phyloP scores from a whole-genome alignment of 2,888 invertebrate species.

The Stenchaetothrips biformis region DNA sequence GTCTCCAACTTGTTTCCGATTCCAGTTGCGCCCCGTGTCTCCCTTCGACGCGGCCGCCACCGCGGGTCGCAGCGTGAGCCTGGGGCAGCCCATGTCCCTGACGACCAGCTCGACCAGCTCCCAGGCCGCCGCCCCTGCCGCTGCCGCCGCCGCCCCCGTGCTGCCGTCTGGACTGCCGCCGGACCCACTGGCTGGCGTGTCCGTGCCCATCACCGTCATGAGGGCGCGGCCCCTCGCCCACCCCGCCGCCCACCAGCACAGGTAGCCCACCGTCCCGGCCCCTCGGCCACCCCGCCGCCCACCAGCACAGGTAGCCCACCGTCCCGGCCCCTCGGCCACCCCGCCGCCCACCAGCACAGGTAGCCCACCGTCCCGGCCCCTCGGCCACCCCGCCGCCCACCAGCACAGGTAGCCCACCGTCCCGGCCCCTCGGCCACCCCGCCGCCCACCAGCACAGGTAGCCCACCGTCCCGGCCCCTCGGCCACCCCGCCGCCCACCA shows the following conservation, averaged over 20 bases:
- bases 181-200: conserved; percentile 1
- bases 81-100: conserved; percentile 18
- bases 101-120: neutral
- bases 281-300: no score
- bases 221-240: neutral
- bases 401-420: no score
- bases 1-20: neutral
- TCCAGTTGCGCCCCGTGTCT: neutral
- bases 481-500: no score
- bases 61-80: neutral
- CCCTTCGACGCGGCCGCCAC: neutral
- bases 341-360: neutral
- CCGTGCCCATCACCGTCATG: conserved; percentile 16
- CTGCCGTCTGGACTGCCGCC: conserved; percentile 6
- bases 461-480: no score
- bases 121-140: neutral
- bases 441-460: no score
- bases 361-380: no score
- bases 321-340: no score
- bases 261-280: no score
- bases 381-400: no score
- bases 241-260: no score
- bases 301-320: no score
- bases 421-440: no score
- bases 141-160: neutral